Base-by-base conservation (phyloP, 2,797 vertebrate genomes). In the Rhinophrynus dorsalis region DNA sequence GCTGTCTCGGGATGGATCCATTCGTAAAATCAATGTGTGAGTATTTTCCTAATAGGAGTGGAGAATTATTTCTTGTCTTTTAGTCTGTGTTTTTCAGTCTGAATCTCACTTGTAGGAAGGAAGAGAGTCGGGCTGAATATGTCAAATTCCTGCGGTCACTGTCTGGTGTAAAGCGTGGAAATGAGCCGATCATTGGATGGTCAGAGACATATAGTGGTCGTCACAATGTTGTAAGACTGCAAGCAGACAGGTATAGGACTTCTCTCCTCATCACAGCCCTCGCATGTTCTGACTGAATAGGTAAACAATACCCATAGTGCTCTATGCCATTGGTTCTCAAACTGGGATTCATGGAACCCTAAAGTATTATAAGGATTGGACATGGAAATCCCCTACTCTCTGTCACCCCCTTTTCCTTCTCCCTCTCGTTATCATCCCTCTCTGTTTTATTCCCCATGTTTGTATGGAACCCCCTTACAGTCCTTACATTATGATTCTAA, bases 111-210 rank as follows among this genome's bases (percentile, higher is more conserved):
- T 3, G 37, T 88, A 26, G 6, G 44, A 1, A 90, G 94, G 73
- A 92, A 88, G 0, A 93, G 95, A 48, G 12, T 47, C 68, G 68
- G 5, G 21, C 81, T 33, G 92, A 92, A 80, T 98, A 96, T 77
- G 90, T 89, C 1, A 81, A 81, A 40, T 90, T 88, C 86, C 89
- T 99, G 83, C 87, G 84, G 85, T 86, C 77, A 26, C 86, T 97
- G 15, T 82, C 90, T 0, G 89, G 90, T 1, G 87, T 92, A 73
- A 80, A 82, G 59, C 88, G 90, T 0, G 81, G 84, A 10, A 76
- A 83, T 85, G 24, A 62, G 17, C 26, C 35, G 29, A 30, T 71
- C 13, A 51, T 71, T 57, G 52, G 27, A 8, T 57, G 59, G 68
- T 48, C 60, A 5, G 44, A 47, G 35, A 51, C 24, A 7, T 5